Base-by-base conservation (phyloP, 2,888 invertebrate genomes). In the Acanthosepion esculentum region DNA sequence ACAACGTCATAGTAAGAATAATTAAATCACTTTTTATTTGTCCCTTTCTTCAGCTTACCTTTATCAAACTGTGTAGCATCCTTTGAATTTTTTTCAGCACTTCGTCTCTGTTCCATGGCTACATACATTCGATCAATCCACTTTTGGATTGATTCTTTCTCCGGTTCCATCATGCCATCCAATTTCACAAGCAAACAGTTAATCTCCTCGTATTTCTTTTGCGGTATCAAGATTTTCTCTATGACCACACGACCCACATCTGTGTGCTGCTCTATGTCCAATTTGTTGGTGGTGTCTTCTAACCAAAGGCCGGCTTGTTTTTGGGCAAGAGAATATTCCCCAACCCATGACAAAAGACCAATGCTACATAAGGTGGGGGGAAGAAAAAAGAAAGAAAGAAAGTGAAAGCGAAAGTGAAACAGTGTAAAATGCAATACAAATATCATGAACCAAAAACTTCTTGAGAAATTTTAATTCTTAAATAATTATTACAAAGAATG, bases 291-390 rank as follows among this genome's bases (percentile, higher is more conserved):
- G 0, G 29, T 15, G 15, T 93, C 53, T 53, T 93, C 92, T n/a
- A 93, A 53, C 92, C 92, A 93, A n/a, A 93, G 48, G n/a, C 92
- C n/a, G 0, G 92, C 92, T 48, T 93, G 92, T 29, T 93, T 93
- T 93, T 93, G 92, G 26, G 92, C 92, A 48, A 93, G 50, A 6
- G 48, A 48, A 53, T 50, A 18, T 48, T 93, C 92, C 12, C 53
- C 53, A 93, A 93, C 53, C 92, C 92, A 93, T 50, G 92, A 48
- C 10, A 93, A 93, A 93, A 93, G 92, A 5, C 92, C 92, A 93
- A 93, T 93, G n/a, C 92, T 93, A 48, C 10, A 93, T n/a, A 29
- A 18, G 12, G 4, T 48, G 23, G 20, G 6, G 48, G 1, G 8
- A 12, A 23, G 29, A 33, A 15, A 0, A 15, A 12, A 4, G 12